Evolutionary conservation across 2,113 vertebrate genomes (phyloP).

Genomic region (Myotis brandtii): DNA sequence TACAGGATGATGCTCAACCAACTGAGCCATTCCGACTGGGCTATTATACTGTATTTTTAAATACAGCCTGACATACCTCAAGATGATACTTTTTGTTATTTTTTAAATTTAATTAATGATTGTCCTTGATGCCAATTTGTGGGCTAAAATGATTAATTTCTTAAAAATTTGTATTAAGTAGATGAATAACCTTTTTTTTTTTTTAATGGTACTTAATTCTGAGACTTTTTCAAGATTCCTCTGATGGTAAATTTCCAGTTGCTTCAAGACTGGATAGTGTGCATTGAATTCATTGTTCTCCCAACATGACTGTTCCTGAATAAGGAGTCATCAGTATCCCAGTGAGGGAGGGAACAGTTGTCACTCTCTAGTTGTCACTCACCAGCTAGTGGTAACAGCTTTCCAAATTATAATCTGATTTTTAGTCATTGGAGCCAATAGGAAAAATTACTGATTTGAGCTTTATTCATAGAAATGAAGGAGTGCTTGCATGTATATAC

Average conservation of each 20-base stretch:
- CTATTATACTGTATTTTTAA: slow-evolving; percentile 15
- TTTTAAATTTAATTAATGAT: slow-evolving; percentile 30
- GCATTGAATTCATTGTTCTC: neutral
- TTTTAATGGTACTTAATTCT: slow-evolving; percentile 24
- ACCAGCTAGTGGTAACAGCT: neutral
- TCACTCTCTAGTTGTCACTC: neutral
- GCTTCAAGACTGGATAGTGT: neutral
- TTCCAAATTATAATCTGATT: slow-evolving; percentile 26
- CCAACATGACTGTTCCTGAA: neutral
- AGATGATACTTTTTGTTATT: slow-evolving; percentile 29
- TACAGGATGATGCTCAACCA: neutral
- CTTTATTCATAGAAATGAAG: slow-evolving; percentile 33
- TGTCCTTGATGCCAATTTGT: slow-evolving; percentile 35
- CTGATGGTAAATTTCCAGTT: slow-evolving; percentile 6
- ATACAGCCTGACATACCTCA: slow-evolving; percentile 36
- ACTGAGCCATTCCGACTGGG: neutral
- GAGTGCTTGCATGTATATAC: slow-evolving; percentile 31
- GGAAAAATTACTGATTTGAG: slow-evolving; percentile 34
- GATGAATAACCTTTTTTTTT: slow-evolving; percentile 45
- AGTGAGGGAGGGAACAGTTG: neutral
- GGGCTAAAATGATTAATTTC: slow-evolving; percentile 20
- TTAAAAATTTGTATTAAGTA: neutral
- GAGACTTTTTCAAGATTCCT: slow-evolving; percentile 9
- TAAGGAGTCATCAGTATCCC: neutral
- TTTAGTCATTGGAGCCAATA: slow-evolving; percentile 17